Conservation (phyloP, 1,140 invertebrate genomes). For the Drosophila prosaltans region DNA sequence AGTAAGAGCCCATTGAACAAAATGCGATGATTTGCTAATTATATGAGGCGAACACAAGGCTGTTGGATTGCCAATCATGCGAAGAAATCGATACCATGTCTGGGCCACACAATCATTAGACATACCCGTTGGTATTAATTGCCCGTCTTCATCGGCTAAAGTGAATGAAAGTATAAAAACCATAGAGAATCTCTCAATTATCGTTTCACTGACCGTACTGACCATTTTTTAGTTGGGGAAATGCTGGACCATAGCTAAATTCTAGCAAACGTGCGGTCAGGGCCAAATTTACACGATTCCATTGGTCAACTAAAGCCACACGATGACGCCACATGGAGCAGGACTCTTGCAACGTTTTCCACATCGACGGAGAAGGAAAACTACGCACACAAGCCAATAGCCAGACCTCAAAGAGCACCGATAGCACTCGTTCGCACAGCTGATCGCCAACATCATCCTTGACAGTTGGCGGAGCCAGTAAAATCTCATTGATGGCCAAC, state of each 20-base stretch:
- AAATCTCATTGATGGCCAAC: slow-evolving; percentile 95
- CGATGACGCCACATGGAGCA: slow-evolving; percentile 97
- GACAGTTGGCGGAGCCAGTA: slow-evolving; percentile 95
- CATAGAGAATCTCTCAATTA: neutral
- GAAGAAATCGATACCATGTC: slow-evolving; percentile 96
- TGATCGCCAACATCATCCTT: slow-evolving; percentile 98
- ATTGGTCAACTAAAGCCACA: slow-evolving; percentile 95
- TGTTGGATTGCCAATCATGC: slow-evolving; percentile 96
- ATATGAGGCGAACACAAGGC: slow-evolving; percentile 94
- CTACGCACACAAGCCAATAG: slow-evolving; percentile 94
- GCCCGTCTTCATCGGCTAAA: slow-evolving; percentile 92
- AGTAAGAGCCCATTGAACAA: slow-evolving; percentile 90
- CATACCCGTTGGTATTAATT: slow-evolving; percentile 92
- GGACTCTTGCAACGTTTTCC: slow-evolving; percentile 97
- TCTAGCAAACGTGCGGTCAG: slow-evolving; percentile 92
- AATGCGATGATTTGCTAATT: slow-evolving; percentile 93
- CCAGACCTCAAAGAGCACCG: slow-evolving; percentile 98
- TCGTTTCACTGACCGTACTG: slow-evolving; percentile 65
- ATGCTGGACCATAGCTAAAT: slow-evolving; percentile 95
- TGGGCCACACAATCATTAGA: slow-evolving; percentile 94
- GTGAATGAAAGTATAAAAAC: slow-evolving; percentile 22
- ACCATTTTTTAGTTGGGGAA: slow-evolving; percentile 94
- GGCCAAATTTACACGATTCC: slow-evolving; percentile 96
- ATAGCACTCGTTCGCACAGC: slow-evolving; percentile 95
- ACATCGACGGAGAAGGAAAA: slow-evolving; percentile 95